A percentile compares a stretch with the other conserved stretches of the same genome.
Evolutionary conservation across 2,797 vertebrate genomes (phyloP).

Genomic region (Gymnothorax reevesii): DNA sequence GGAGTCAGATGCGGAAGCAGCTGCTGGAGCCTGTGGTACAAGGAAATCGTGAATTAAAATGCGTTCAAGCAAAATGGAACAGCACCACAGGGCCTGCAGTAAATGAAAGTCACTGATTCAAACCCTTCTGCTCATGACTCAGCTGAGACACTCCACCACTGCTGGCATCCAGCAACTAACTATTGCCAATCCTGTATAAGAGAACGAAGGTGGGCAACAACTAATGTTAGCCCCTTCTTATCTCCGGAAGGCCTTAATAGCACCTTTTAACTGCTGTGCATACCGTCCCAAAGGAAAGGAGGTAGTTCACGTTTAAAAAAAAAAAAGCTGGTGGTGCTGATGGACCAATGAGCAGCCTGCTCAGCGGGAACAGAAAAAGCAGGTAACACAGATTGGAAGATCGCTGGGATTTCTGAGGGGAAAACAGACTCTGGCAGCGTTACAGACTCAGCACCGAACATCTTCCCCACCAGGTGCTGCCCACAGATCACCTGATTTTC

Average conservation of each 20-base stretch:
- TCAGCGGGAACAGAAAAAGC: neutral
- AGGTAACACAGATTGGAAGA: neutral
- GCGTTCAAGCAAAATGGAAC: neutral
- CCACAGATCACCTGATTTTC: neutral
- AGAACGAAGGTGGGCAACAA: neutral
- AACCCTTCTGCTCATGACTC: conserved; percentile 48
- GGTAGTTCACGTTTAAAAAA: neutral
- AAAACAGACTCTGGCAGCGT: conserved; percentile 1
- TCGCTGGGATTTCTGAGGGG: neutral
- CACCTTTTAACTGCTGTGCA: neutral
- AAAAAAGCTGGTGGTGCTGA: neutral
- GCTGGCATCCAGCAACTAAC: neutral
- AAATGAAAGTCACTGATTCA: neutral
- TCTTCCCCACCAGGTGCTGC: neutral
- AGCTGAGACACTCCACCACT: neutral
- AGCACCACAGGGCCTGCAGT: neutral
- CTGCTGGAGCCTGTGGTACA: conserved; percentile 51
- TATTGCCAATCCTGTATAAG: neutral
- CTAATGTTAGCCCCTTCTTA: conserved; percentile 15
- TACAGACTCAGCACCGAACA: neutral
- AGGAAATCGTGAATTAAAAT: conserved; percentile 21
- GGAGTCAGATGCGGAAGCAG: conserved; percentile 43
- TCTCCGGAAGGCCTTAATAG: neutral
- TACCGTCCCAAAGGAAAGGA: neutral
- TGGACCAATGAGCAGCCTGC: neutral